These are phyloP conservation scores for Diabrotica balteata DNA, from an alignment of 2,888 invertebrate genomes.

Conservation along the genomic window DNA sequence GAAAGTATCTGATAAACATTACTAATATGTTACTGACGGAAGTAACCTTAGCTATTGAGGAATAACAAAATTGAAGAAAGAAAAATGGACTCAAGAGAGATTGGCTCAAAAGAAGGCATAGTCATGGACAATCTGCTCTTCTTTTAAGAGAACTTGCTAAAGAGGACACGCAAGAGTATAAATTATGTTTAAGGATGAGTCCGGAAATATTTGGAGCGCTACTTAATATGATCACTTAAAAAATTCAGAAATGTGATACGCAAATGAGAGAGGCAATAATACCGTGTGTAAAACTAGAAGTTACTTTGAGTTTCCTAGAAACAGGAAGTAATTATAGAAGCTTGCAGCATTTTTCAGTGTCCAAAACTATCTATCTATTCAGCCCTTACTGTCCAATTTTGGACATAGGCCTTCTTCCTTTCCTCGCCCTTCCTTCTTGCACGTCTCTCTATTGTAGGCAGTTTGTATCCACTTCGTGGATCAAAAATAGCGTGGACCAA, in stretches of 20 bases:
- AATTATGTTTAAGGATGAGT: too few species aligned
- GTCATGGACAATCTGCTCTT: constrained; percentile 14
- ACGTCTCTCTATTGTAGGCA: too few species aligned
- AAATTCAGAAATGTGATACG: constrained; percentile 23
- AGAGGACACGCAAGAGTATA: too few species aligned
- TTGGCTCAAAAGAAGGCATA: constrained; percentile 21
- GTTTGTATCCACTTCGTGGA: too few species aligned
- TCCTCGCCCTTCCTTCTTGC: too few species aligned
- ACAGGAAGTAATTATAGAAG: constrained; percentile 1
- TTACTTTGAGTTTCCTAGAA: neutral
- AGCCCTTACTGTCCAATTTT: too few species aligned
- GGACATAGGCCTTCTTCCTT: too few species aligned
- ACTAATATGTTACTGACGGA: too few species aligned
- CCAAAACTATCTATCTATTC: too few species aligned
- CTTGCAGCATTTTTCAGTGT: neutral
- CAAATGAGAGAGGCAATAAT: constrained; percentile 25
- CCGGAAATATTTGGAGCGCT: constrained; percentile 10
- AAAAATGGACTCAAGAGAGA: constrained; percentile 18
- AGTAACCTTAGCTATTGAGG: too few species aligned
- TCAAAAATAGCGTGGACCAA: too few species aligned
- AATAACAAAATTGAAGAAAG: constrained; percentile 16
- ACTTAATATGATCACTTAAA: constrained; percentile 22
- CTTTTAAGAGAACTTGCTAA: constrained; percentile 24
- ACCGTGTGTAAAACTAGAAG: neutral
- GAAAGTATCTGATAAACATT: too few species aligned